Evolutionary conservation across 2,113 vertebrate species (phyloP).

Genomic region (Trichechus manatus): DNA sequence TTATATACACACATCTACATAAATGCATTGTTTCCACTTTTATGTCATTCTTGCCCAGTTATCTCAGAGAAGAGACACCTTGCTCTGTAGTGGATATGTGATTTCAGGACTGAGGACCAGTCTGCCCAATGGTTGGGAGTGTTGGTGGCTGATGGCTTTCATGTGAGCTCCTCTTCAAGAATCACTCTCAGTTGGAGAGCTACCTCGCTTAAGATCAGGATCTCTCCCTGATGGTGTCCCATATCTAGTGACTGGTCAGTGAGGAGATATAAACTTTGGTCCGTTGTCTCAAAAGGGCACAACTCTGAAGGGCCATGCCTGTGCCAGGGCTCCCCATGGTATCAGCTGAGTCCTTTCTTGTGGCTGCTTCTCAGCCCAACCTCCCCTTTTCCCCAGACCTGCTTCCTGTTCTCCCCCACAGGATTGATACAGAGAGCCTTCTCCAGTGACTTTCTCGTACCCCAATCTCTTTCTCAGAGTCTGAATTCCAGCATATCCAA

Average conservation of each 20-base stretch:
- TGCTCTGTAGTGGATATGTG: neutral
- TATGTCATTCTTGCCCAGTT: neutral
- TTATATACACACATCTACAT: neutral
- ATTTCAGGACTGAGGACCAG: neutral
- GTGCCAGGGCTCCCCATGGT: neutral
- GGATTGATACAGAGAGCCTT: neutral
- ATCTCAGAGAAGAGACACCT: neutral
- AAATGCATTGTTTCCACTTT: neutral
- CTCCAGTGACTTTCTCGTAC: neutral
- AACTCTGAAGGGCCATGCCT: neutral
- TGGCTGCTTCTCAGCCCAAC: neutral
- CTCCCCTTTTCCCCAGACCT: neutral
- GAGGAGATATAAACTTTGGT: neutral
- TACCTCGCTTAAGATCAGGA: neutral
- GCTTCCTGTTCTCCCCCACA: neutral
- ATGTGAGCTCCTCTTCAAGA: neutral
- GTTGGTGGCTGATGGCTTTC: neutral
- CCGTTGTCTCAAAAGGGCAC: neutral
- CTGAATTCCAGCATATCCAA: constrained; percentile 28
- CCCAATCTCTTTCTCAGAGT: neutral
- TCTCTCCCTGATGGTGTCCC: neutral
- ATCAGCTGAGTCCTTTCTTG: neutral
- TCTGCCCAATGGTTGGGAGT: neutral
- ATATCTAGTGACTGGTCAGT: neutral
- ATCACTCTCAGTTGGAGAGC: neutral